A percentile compares a stretch with the other conserved stretches of the same genome.
Conservation (phyloP, 2,113 vertebrate genomes). For the Pseudorectes ferrugineus region DNA sequence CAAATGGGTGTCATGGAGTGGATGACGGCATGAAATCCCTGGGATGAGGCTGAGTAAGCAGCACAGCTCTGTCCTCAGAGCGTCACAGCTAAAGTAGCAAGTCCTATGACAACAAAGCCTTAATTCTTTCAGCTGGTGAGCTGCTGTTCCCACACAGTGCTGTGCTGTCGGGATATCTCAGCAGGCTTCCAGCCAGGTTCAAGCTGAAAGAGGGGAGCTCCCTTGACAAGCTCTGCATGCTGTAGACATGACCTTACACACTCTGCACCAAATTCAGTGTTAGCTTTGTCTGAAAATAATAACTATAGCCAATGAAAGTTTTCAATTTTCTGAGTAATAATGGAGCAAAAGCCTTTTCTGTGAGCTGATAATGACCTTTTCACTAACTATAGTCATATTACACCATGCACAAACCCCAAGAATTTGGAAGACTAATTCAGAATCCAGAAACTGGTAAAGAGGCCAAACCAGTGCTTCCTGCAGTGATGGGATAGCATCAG, state of each 20-base stretch:
- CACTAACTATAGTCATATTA: not conserved
- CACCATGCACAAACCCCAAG: not conserved
- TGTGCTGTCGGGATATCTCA: not conserved
- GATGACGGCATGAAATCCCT: not conserved
- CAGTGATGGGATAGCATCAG: not conserved
- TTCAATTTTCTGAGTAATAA: not conserved
- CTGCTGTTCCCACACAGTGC: not conserved
- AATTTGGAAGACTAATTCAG: not conserved
- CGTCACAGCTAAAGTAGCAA: not conserved
- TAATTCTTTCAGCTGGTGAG: not conserved
- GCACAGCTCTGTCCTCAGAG: not conserved
- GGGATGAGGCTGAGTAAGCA: not conserved
- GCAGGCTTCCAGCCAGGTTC: not conserved
- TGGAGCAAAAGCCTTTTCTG: not conserved
- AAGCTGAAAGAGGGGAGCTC: not conserved
- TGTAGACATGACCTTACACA: not conserved
- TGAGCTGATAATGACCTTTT: not conserved
- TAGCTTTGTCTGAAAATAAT: not conserved
- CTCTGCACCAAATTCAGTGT: not conserved
- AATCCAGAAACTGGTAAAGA: not conserved
- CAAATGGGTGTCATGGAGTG: rapidly evolving
- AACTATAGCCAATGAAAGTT: not conserved
- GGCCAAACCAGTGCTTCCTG: not conserved
- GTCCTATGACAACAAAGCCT: not conserved
- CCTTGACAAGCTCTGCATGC: not conserved